Evolutionary conservation across 2,797 vertebrate genomes (phyloP).

Genomic region (Numenius phaeopus): DNA sequence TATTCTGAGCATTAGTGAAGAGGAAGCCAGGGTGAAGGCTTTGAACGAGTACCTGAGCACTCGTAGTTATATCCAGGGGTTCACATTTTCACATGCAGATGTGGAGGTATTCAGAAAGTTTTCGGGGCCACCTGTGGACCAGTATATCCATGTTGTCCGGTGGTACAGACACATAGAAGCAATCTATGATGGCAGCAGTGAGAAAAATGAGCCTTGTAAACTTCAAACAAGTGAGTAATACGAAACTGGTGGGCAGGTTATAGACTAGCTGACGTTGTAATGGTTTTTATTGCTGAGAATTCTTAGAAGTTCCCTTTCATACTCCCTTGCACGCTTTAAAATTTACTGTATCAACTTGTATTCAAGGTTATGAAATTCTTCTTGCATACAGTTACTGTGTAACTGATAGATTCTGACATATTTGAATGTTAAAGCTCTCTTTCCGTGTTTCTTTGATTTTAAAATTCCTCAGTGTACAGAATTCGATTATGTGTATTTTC

Average conservation of each 20-base stretch:
- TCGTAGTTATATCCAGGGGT: conserved; percentile 95
- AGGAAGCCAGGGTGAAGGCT: conserved; percentile 85
- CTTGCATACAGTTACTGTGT: not conserved
- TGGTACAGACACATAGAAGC: conserved; percentile 95
- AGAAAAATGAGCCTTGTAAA: conserved; percentile 71
- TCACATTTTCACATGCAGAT: conserved; percentile 90
- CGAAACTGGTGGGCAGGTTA: conserved; percentile 76
- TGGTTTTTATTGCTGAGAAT: conserved; percentile 15
- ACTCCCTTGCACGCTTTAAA: not conserved
- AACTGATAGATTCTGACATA: not conserved
- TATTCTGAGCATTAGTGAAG: conserved; percentile 90
- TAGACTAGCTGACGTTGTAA: conserved; percentile 53
- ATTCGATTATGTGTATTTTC: not conserved
- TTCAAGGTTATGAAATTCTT: not conserved
- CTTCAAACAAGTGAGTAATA: conserved; percentile 84
- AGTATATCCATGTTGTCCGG: conserved; percentile 90
- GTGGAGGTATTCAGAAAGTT: conserved; percentile 89
- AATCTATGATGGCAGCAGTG: conserved; percentile 83
- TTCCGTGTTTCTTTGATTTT: not conserved
- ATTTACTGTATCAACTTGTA: not conserved
- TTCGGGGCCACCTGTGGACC: conserved; percentile 83
- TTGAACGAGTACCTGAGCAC: conserved; percentile 92
- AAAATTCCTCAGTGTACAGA: not conserved
- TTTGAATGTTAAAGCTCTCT: not conserved
- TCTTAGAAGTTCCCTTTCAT: not conserved